Percentiles rank a stretch among this genome's conserved stretches.
phyloP scores from a whole-genome alignment of 1,140 invertebrate genomes.

The Macrostomum lignano region DNA sequence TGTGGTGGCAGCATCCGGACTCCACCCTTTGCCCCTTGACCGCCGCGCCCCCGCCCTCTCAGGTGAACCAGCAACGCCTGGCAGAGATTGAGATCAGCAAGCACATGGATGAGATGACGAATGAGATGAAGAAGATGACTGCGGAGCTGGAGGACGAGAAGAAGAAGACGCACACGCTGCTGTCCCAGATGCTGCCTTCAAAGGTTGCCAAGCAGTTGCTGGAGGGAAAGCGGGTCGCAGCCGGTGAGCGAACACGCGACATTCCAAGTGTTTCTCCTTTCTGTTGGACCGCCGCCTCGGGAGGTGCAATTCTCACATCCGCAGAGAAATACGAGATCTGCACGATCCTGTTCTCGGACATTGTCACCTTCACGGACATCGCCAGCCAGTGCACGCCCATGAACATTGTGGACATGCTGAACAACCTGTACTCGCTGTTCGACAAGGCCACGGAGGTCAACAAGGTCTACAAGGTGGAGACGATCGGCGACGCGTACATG shows the following conservation, averaged over 20 bases:
- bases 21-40: too few relatives aligned
- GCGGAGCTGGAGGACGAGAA: constrained; percentile 23
- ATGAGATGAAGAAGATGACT: constrained; percentile 22
- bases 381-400: constrained; percentile 26
- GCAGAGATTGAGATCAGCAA: constrained; percentile 21
- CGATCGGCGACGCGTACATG: too few relatives aligned
- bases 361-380: constrained; percentile 30
- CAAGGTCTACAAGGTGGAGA: constrained; percentile 18
- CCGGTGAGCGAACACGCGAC: constrained; percentile 16
- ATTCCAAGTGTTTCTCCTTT: constrained; percentile 1
- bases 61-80: constrained; percentile 24
- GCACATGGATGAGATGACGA: constrained; percentile 27
- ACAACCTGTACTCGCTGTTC: constrained; percentile 26
- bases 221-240: constrained; percentile 20
- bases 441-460: constrained; percentile 14
- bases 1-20: too few relatives aligned
- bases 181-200: too few relatives aligned
- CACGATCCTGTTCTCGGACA: constrained; percentile 29
- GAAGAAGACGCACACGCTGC: constrained; percentile 24
- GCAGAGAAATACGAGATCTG: constrained; percentile 25
- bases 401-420: constrained; percentile 27
- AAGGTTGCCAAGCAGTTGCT: constrained; percentile 25
- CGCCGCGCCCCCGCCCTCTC: too few relatives aligned
- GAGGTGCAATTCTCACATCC: constrained; percentile 7
- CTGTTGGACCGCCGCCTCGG: constrained; percentile 3